phyloP scores from a whole-genome alignment of 2,797 vertebrate species.

The Mus caroli region DNA sequence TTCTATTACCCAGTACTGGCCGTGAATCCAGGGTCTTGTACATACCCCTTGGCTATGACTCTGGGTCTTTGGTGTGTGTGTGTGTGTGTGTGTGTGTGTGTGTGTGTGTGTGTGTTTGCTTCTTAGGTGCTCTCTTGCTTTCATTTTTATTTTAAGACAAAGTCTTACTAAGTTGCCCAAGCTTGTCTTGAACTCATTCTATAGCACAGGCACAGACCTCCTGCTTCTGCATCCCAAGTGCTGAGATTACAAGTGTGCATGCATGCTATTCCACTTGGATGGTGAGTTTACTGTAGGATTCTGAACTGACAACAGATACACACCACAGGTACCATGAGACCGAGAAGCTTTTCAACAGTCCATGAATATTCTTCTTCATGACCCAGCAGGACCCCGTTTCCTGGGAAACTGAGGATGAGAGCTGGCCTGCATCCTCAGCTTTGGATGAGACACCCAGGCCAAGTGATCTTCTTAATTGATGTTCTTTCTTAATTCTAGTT shows the following conservation, averaged over 20 bases:
- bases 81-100: neutral
- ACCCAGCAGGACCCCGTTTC: neutral
- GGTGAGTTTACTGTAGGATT: neutral
- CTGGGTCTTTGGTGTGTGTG: neutral
- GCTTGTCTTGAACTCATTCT: neutral
- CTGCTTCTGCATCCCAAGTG: neutral
- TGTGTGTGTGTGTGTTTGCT: neutral
- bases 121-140: neutral
- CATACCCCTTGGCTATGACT: neutral
- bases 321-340: fast-evolving
- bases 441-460: neutral
- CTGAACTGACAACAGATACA: neutral
- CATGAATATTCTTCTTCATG: neutral
- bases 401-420: neutral
- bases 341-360: neutral
- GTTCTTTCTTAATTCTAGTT: neutral
- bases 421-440: neutral
- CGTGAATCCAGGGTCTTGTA: neutral
- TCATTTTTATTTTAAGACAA: neutral
- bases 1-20: neutral
- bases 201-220: neutral
- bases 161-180: neutral
- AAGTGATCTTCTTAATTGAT: neutral
- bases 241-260: neutral
- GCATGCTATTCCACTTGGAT: neutral